Conservation (phyloP, 2,797 vertebrate genomes). For the Rhabdomys pumilio region DNA sequence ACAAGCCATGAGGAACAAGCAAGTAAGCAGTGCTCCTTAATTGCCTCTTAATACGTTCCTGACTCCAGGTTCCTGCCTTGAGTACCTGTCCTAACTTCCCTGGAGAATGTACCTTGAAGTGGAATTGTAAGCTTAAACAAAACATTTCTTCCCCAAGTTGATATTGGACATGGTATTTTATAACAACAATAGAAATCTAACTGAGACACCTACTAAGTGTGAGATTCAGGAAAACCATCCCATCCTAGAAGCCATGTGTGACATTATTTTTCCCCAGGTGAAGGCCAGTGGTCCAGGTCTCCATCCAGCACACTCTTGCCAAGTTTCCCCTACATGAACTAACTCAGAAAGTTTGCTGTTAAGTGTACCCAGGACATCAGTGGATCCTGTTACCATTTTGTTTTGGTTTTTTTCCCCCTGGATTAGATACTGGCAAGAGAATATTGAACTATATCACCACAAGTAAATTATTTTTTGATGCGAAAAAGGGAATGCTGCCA, state of each 20-base stretch:
- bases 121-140: background rate
- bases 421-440: background rate
- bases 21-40: background rate
- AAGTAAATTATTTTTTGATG: background rate
- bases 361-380: background rate
- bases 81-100: background rate
- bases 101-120: background rate
- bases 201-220: background rate
- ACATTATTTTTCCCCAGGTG: background rate
- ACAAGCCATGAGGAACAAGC: background rate
- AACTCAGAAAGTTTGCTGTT: background rate
- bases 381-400: background rate
- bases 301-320: background rate
- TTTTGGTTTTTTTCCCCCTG: background rate
- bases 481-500: conserved; percentile 6
- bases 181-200: background rate
- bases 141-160: background rate
- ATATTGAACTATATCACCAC: background rate
- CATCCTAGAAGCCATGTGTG: background rate
- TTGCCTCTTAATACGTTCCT: background rate
- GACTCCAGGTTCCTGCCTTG: background rate
- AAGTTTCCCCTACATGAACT: background rate
- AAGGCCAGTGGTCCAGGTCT: background rate
- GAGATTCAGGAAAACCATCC: background rate
- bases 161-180: background rate